phyloP scores from a whole-genome alignment of 2,888 invertebrate species.

The Nephrotoma flavescens region DNA sequence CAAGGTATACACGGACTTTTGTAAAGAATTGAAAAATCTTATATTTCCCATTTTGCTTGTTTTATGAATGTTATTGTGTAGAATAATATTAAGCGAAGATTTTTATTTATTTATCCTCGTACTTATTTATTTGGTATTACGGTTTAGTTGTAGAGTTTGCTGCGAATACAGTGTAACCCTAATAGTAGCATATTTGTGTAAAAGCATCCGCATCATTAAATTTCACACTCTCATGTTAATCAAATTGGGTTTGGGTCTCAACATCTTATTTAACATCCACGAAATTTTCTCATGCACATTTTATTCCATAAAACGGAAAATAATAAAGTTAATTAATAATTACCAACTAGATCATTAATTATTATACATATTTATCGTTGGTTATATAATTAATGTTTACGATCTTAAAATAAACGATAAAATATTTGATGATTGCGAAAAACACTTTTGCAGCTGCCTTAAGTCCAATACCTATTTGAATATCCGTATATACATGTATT shows the following conservation, averaged over 20 bases:
- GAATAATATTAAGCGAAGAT: not conserved
- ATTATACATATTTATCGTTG: too few relatives aligned
- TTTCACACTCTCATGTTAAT: not conserved
- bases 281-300: not conserved
- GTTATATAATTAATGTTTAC: too few relatives aligned
- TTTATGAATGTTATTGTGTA: not conserved
- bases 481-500: not conserved
- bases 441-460: not conserved
- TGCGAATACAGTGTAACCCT: not conserved
- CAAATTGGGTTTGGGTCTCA: not conserved
- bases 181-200: not conserved
- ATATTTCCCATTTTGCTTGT: not conserved
- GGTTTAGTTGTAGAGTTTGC: not conserved
- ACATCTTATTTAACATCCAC: not conserved
- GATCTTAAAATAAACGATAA: not conserved
- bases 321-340: not conserved
- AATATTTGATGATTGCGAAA: not conserved
- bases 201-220: not conserved
- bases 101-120: not conserved
- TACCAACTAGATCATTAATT: not conserved
- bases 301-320: not conserved
- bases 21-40: not conserved
- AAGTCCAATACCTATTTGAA: not conserved
- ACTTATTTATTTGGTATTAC: not conserved
- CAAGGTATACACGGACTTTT: not conserved